Evolutionary conservation across 2,888 invertebrate genomes (phyloP), one percentile per base, ranked within the genome.

Genomic region (Alcis repandata): DNA sequence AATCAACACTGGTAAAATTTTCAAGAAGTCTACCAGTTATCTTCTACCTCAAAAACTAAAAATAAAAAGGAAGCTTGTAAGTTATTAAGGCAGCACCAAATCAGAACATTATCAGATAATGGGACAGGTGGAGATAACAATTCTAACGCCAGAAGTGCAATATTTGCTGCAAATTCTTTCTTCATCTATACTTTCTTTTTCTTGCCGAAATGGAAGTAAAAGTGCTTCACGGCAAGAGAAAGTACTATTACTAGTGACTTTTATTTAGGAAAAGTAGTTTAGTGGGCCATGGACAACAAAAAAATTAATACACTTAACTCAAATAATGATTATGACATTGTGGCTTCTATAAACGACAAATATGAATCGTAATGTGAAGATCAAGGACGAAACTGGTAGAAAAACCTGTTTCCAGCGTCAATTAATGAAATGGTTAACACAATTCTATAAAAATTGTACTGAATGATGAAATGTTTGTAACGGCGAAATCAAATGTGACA

Each of bases 371-470:
- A 80, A 77, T 64, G 72, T 74, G 77, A 79, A 59, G 68, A 75
- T 78, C 86, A 89, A 88, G 86, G 87, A 85, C 87, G 70, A 64
- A 69, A 70, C 69, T 74, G 80, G 78, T 79, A 78, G 83, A 78
- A 84, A 87, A 88, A 88, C 88, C 82, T 72, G 88, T 89, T 87
- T 84, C 68, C 68, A 75, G 77, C 69, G 76, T 73, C 78, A 84
- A 82, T 79, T 73, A 75, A 73, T 80, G 75, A 70, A 74, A 56
- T 69, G 72, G 65, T 59, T 70, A 68, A 58, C 32, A 59, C 46
- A 48, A 38, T 52, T 36, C 10, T 43, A 45, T 46, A 17, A 15
- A 54, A 40, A 32, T 9, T 45, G 19, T 36, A 36, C 1, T 43
- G 1, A 8, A 43, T 36, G 8, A n/a, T 56, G 7, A 19, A 19